Conservation (phyloP, 1,140 invertebrate genomes). For the Anastrepha ludens region DNA sequence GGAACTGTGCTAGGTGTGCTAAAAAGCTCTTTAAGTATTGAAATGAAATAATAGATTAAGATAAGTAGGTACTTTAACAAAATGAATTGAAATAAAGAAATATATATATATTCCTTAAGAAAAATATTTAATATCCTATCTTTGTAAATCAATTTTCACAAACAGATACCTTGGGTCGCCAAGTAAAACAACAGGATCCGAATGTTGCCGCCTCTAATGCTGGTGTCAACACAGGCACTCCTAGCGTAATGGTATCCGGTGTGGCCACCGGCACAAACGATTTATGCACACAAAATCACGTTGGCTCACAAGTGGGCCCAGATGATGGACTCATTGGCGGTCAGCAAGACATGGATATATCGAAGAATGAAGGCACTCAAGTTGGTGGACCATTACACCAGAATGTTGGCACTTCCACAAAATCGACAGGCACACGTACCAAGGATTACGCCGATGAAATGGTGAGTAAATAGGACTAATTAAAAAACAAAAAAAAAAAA, state of each 20-base stretch:
- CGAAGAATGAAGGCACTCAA: constrained; percentile 88
- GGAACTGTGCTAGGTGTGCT: background rate
- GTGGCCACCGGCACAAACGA: constrained; percentile 63
- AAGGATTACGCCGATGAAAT: constrained; percentile 73
- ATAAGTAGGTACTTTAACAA: no score
- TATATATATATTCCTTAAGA: no score
- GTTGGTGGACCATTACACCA: constrained; percentile 82
- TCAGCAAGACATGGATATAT: constrained; percentile 74
- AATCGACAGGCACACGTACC: constrained; percentile 78
- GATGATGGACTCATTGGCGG: constrained; percentile 68
- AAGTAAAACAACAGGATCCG: constrained; percentile 79
- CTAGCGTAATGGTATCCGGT: constrained; percentile 67
- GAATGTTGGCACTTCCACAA: constrained; percentile 74
- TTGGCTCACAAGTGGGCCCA: constrained; percentile 72
- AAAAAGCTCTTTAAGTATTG: background rate
- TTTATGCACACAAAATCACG: constrained; percentile 76
- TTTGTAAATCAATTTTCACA: background rate
- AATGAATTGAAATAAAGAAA: no score
- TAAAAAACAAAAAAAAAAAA: background rate
- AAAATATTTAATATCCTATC: no score
- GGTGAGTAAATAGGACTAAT: constrained; percentile 62
- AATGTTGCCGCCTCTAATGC: constrained; percentile 79
- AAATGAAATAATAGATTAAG: no score
- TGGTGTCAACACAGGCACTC: constrained; percentile 76
- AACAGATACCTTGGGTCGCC: constrained; percentile 75